Conservation (phyloP, 2,888 invertebrate genomes). For the Trachelus stipa region DNA sequence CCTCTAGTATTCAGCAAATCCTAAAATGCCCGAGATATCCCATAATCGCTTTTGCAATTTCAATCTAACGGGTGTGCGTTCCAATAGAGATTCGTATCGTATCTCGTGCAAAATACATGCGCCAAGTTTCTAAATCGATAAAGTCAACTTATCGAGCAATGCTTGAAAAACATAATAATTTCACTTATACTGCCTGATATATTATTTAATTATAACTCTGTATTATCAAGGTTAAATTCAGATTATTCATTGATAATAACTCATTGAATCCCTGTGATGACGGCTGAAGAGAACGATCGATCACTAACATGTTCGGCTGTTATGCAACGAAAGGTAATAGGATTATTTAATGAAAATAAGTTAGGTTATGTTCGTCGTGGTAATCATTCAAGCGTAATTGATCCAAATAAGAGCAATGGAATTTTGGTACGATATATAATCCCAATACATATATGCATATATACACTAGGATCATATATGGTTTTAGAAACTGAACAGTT, state of each 20-base stretch:
- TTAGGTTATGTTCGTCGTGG: neutral
- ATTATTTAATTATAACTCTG: neutral
- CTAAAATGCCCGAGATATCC: slow-evolving; percentile 32
- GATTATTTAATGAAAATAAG: neutral
- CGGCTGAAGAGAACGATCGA: neutral
- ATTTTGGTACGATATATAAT: neutral
- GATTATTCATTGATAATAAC: neutral
- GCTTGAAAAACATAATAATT: neutral
- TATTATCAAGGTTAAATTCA: neutral
- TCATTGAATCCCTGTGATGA: neutral
- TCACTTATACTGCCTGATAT: neutral
- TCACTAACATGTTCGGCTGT: neutral
- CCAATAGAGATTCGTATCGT: neutral
- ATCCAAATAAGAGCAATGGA: neutral
- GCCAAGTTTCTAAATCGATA: neutral
- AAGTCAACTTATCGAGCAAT: neutral
- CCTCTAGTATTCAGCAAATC: slow-evolving; percentile 31
- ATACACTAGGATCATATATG: neutral
- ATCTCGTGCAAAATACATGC: neutral
- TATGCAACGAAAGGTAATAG: neutral
- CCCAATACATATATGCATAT: neutral
- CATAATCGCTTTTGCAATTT: slow-evolving; percentile 37
- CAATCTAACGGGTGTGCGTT: slow-evolving; percentile 18
- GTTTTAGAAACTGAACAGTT: neutral
- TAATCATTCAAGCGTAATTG: neutral